Base-by-base conservation (phyloP, 2,888 invertebrate genomes). In the Hirtodrosophila histrioides region DNA sequence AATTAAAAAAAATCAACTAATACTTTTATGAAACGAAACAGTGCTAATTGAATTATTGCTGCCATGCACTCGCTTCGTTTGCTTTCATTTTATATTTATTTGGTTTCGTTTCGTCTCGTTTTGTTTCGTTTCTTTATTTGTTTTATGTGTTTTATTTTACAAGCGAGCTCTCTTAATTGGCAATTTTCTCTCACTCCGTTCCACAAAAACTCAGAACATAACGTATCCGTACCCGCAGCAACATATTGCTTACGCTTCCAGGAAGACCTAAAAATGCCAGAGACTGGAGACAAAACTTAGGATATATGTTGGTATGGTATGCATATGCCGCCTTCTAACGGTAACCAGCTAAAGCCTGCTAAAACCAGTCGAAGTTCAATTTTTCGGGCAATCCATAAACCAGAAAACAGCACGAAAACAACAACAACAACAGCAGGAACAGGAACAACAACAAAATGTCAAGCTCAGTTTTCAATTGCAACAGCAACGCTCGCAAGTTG, bases 1-100 rank as follows among this genome's bases (percentile, higher is more conserved):
- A 81, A 85, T 88, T 88, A 84, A 85, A 88, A 88, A 85, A 83
- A 83, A 69, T 70, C 79, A 85, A 88, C 88, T 86, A 88, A 89
- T 88, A 88, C 82, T 88, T 89, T 88, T 86, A 88, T 88, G 89
- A 89, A 83, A 83, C 88, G 82, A 82, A 82, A 88, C 77, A 84
- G 83, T 86, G 88, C 88, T 89, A 88, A 88, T 88, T 88, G 89
- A 88, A 89, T 88, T 89, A 88, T 88, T 79, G 89, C 89, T 66
- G 64, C 71, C 71, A 63, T 66, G 55, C 74, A 68, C 63, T 83
- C 56, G 80, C 69, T 65, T 64, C 86, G 73, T 55, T 78, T 71
- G 64, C 56, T 79, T 78, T 75, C 71, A 54, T 63, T 77, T 69
- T 69, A 39, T 54, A 66, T 37, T 29, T 31, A 40, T 44, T 48